Evolutionary conservation across 2,113 vertebrate genomes (phyloP), one percentile per base, ranked within the genome.

Genomic region (Otus sunia): DNA sequence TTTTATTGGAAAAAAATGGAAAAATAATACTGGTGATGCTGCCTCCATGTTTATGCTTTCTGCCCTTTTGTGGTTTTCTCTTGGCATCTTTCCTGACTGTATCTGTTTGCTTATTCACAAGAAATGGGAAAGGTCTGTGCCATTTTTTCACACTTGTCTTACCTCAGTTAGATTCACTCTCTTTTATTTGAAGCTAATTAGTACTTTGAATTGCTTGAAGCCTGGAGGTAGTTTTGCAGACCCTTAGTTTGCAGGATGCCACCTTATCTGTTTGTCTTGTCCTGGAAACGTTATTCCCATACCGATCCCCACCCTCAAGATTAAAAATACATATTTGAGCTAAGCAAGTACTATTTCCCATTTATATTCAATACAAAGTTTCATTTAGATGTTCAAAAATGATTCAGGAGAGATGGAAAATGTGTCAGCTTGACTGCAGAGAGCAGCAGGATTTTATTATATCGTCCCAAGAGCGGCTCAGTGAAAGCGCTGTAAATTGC

Each of bases 241-340:
- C 15, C 47, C 4, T 56, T 12, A 5, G 2, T 64, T 67, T 64
- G 58, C 36, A 64, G 67, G n/a, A 10, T 37, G 12, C 18, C 4
- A 2, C 50, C 43, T 15, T 29, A 16, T 3, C 58, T 0, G 0
- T 50, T 62, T 0, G 3, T 71, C 2, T 68, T 63, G 63, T 59
- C 68, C 53, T 59, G 50, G 49, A 62, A 83, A 18, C 16, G 2
- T 55, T 94, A 37, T 77, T 18, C 34, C 30, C 45, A 2, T 22
- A 15, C 14, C 83, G 23, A 9, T 29, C 14, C 15, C 52, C 19
- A 8, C 12, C 25, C 29, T 60, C 32, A 34, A 47, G 73, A 84
- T 74, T 19, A 87, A 50, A 76, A 92, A 39, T 18, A 60, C 18
- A 1, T 23, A 26, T 76, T 72, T 68, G 59, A 87, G 88, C 36